phyloP scores from a whole-genome alignment of 2,797 vertebrate genomes.

The Tokudaia muenninki region DNA sequence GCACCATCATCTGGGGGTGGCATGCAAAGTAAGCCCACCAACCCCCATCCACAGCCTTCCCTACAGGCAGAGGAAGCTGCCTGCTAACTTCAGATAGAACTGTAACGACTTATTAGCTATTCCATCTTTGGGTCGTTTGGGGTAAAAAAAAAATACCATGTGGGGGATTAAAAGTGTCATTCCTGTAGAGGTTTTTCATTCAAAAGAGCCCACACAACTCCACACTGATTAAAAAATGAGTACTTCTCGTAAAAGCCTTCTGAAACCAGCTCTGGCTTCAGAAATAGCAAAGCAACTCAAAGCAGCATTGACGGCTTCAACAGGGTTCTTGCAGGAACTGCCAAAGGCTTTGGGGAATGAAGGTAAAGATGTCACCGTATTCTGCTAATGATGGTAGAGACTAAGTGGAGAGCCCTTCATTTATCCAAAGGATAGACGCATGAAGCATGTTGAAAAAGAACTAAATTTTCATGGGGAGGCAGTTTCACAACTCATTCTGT shows the following conservation, averaged over 20 bases:
- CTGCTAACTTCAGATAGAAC: slow-evolving; percentile 29
- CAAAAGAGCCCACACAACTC: slow-evolving; percentile 19
- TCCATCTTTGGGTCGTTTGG: background rate
- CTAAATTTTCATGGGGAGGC: background rate
- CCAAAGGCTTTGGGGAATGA: background rate
- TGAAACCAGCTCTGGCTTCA: slow-evolving; percentile 51
- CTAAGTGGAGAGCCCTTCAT: background rate
- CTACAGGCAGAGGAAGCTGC: background rate
- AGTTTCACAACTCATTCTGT: slow-evolving; percentile 20
- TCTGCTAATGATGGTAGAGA: background rate
- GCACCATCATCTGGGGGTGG: background rate
- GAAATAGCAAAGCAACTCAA: slow-evolving; percentile 24
- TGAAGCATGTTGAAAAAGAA: background rate
- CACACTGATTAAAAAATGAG: slow-evolving; percentile 49
- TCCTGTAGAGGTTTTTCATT: slow-evolving; percentile 40
- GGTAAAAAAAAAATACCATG: slow-evolving; percentile 44
- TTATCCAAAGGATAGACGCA: background rate
- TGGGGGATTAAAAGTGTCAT: slow-evolving; percentile 27
- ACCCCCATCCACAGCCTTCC: background rate
- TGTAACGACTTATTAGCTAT: slow-evolving; percentile 19
- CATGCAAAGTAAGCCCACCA: background rate
- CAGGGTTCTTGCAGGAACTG: background rate
- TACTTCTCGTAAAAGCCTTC: slow-evolving; percentile 27
- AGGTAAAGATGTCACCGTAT: background rate
- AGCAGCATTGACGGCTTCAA: background rate